Percentiles rank a stretch among this genome's conserved stretches.
Evolutionary conservation across 2,888 invertebrate species (phyloP).

Genomic region (Ectemnius cavifrons): DNA sequence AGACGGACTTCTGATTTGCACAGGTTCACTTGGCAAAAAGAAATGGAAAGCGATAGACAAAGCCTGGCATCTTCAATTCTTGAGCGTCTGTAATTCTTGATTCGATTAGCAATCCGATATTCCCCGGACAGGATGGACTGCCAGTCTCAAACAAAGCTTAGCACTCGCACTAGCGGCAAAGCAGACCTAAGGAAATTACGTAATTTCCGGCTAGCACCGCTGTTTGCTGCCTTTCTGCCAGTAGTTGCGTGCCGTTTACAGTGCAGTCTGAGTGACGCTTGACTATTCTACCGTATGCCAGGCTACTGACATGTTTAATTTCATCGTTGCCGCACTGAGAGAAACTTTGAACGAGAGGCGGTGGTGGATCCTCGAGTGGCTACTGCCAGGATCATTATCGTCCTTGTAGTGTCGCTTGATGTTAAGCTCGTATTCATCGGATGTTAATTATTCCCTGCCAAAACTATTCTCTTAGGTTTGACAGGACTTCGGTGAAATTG

Average conservation of each 20-base stretch:
- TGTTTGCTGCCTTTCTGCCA: slow-evolving; percentile 46
- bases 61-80: slow-evolving; percentile 22
- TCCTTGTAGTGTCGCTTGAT: neutral
- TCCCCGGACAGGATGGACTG: slow-evolving; percentile 32
- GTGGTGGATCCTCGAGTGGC: neutral
- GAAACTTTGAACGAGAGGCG: neutral
- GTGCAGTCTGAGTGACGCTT: slow-evolving; percentile 46
- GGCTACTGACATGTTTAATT: slow-evolving; percentile 38
- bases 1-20: too few species aligned
- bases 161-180: slow-evolving; percentile 6
- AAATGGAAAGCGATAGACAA: too few species aligned
- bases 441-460: slow-evolving; percentile 2
- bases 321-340: neutral
- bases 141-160: slow-evolving; percentile 34
- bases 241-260: slow-evolving; percentile 36
- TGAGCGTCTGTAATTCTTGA: slow-evolving; percentile 59
- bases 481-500: too few species aligned
- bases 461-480: too few species aligned
- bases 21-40: too few species aligned
- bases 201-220: slow-evolving; percentile 68
- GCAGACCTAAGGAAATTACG: slow-evolving; percentile 70
- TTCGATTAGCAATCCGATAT: slow-evolving; percentile 62
- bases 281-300: slow-evolving; percentile 24
- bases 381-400: neutral
- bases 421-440: neutral